phyloP scores from a whole-genome alignment of 2,797 vertebrate genomes.

The Artibeus jamaicensis region DNA sequence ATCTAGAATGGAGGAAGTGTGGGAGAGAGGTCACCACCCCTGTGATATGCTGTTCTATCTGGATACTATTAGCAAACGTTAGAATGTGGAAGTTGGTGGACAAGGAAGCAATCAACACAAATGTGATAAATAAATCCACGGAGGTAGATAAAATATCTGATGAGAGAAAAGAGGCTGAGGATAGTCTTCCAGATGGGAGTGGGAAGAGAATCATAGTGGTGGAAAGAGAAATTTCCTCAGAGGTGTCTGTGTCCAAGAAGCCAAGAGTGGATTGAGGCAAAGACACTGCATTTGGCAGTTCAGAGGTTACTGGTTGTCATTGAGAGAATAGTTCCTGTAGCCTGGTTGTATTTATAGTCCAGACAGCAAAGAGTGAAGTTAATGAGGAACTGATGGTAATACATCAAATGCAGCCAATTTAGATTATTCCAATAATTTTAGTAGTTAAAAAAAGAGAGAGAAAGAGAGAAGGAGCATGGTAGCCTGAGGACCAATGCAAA shows the following conservation, averaged over 20 bases:
- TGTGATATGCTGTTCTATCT: not conserved
- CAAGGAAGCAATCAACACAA: not conserved
- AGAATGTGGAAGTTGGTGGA: not conserved
- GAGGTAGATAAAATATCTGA: not conserved
- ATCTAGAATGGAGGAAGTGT: not conserved
- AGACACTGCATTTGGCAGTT: not conserved
- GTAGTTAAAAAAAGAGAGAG: not conserved
- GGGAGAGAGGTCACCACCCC: fast-evolving
- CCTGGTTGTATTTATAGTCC: not conserved
- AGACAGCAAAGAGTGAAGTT: not conserved
- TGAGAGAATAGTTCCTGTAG: not conserved
- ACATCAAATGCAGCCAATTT: not conserved
- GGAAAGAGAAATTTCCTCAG: not conserved
- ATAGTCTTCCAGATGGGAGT: not conserved
- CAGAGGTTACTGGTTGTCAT: not conserved
- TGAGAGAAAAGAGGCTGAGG: not conserved
- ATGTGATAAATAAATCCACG: not conserved
- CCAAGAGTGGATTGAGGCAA: not conserved
- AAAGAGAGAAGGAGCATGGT: not conserved
- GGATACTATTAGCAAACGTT: not conserved
- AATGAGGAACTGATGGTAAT: not conserved
- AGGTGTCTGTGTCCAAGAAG: not conserved
- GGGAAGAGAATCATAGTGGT: not conserved
- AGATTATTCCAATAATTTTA: not conserved
- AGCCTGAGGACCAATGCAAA: not conserved